Evolutionary conservation across 2,888 invertebrate species (phyloP), one percentile per base, ranked within the genome.

Genomic region (Athalia rosae): DNA sequence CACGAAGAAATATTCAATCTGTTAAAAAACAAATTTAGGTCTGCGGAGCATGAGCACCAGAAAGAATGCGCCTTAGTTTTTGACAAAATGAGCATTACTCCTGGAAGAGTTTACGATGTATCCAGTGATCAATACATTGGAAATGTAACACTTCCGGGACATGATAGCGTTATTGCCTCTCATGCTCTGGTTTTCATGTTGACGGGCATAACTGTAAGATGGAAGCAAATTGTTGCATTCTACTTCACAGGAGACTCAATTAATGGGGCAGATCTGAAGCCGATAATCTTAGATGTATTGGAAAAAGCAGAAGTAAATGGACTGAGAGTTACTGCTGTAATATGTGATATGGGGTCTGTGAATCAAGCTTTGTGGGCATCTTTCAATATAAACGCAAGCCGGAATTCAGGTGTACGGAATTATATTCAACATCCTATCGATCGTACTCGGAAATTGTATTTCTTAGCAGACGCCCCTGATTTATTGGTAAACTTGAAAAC

Each of bases 171-270:
- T 28, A 43, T 74, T 53, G 83, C 85, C 7, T 82, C 79, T 43
- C 83, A 84, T 80, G 83, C 78, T n/a, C 76, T 85, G 56, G 84
- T 85, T 50, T 80, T 85, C 62, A 83, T 86, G 82, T 61, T 86
- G 48, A 83, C 77, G 43, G 85, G 85, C 45, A 78, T 85, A 7
- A 79, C 71, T 7, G 78, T 77, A 43, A 58, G 83, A n/a, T 85
- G 84, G 85, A 85, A 86, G 62, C 84, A 85, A 73, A 77, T 77
- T 9, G 81, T 86, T 7, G 84, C 82, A 5, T 85, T 84, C 79
- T 83, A 83, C 79, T 85, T 82, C 76, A 84, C 85, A 63, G 77
- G 80, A 4, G 77, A 82, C 50, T 82, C 81, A n/a, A 79, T 83
- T n/a, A 76, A 82, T 61, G 84, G 84, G 28, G 53, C 71, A 1